Conservation (phyloP, 2,113 vertebrate species). For the Casuarius casuarius region DNA sequence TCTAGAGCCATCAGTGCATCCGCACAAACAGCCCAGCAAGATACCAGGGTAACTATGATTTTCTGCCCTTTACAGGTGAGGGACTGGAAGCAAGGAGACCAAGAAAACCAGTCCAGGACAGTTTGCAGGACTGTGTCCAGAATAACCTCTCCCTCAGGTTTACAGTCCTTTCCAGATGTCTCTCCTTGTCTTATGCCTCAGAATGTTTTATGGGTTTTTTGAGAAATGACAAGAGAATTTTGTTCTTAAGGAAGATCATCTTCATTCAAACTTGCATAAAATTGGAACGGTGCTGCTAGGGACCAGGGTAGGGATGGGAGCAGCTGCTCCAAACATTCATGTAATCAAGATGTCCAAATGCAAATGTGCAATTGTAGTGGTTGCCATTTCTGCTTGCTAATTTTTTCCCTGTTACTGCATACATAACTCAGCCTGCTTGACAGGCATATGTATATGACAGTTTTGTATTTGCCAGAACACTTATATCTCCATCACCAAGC, state of each 20-base stretch:
- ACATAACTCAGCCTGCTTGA: conserved; percentile 28
- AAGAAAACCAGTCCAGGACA: neutral
- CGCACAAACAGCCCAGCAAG: neutral
- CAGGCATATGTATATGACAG: neutral
- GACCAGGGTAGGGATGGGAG: neutral
- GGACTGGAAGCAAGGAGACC: neutral
- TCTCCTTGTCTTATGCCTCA: neutral
- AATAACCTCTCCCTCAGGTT: neutral
- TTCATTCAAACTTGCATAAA: neutral
- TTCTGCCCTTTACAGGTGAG: neutral
- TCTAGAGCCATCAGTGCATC: neutral
- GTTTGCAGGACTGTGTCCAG: neutral
- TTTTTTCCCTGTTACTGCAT: conserved; percentile 2
- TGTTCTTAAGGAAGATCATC: neutral
- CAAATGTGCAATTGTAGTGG: neutral
- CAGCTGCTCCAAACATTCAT: conserved; percentile 6
- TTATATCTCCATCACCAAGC: conserved; percentile 1
- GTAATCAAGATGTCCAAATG: conserved; percentile 15
- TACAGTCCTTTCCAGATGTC: neutral
- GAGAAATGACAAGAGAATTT: neutral
- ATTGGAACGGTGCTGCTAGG: neutral
- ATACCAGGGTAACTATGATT: neutral
- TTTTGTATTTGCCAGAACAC: conserved; percentile 26
- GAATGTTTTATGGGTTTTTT: neutral
- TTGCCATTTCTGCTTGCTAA: conserved; percentile 29